Evolutionary conservation across 1,140 invertebrate species (phyloP), one percentile per base, ranked within the genome.

Genomic region (Macrobrachium rosenbergii): DNA sequence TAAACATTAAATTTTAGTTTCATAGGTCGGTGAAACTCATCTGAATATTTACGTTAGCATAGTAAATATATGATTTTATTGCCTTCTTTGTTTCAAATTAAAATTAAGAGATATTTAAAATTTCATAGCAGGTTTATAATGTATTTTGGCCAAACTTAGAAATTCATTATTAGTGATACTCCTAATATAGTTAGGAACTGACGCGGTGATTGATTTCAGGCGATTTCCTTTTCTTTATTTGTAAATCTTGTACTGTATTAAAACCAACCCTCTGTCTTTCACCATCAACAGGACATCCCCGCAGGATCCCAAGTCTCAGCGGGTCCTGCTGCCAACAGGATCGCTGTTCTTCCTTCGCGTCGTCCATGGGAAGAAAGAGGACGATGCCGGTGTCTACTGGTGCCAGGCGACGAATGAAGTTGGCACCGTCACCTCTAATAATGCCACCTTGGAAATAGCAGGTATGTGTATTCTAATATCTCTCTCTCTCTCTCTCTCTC

Each of bases 391-490:
- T 12, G 94, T 97, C 81, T 99, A 99, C 92, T 98, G 97, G 95
- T 99, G 98, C 93, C 96, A 97, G 89, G 98, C 98, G 23, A 95
- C 94, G 88, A 99, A 99, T 92, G 92, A 94, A 79, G 96, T 96
- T 37, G 97, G 97, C 90, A 95, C 94, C 90, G 96, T 95, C 69
- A 94, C 94, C 91, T 98, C 97, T 92, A 95, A 95, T 89, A 98
- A 99, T 93, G 98, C 97, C 90, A 97, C 97, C 63, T 94, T 99
- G 82, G 96, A 97, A 92, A 96, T 99, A 91, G 97, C 98, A 93
- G 96, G 97, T 99, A 94, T 95, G 87, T 90, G 52, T 52, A 52
- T 52, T n/a, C n/a, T n/a, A n/a, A n/a, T n/a, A n/a, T n/a, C 52
- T 12, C 12, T 52, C 7, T 52, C 28, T 37, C 28, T 37, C 28